phyloP scores from a whole-genome alignment of 2,113 vertebrate species.

The Felis catus region F.catus_Fca126_mat1.0 CM031427.1:32858001-32858500 shows the following conservation, averaged over 20 bases:
- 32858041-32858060: neutral
- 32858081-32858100: neutral
- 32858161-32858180: neutral
- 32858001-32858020: neutral
- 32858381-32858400: neutral
- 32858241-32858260: fast-evolving
- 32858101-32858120: neutral
- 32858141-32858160: neutral
- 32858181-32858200: neutral
- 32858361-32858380: neutral
- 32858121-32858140: neutral
- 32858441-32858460: neutral
- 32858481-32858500: neutral
- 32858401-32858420: neutral
- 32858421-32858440: neutral
- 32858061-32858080: neutral
- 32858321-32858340: neutral
- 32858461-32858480: neutral
- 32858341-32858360: neutral
- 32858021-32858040: neutral
- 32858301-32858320: fast-evolving
- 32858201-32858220: fast-evolving
- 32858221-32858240: neutral
- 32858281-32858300: no score
- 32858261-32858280: neutral